These are phyloP conservation scores for Okapia johnstoni DNA, from an alignment of 2,113 vertebrate species.

Conservation along the genomic window DNA sequence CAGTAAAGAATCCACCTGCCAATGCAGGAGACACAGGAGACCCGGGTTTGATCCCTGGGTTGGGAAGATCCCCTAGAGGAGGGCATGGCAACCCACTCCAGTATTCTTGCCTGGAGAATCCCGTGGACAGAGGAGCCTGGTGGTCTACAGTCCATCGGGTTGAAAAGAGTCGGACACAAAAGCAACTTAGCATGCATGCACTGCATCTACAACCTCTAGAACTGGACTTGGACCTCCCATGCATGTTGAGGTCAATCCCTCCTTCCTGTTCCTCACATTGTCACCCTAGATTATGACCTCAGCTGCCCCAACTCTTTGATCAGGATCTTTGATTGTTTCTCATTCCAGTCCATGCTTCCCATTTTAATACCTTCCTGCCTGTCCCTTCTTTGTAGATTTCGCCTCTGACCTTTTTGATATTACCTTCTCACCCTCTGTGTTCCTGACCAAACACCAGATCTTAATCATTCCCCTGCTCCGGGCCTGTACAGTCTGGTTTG, in stretches of 20 bases:
- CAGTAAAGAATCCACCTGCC: neutral
- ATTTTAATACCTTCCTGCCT: neutral
- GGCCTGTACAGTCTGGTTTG: neutral
- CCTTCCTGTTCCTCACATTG: neutral
- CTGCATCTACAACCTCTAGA: neutral
- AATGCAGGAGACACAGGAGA: neutral
- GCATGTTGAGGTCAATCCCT: neutral
- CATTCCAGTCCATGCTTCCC: neutral
- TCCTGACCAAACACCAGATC: neutral
- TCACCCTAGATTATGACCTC: neutral
- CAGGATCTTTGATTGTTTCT: neutral
- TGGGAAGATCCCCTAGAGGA: neutral
- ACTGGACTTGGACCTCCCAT: neutral
- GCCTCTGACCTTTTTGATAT: neutral
- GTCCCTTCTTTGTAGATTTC: neutral
- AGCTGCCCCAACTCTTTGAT: neutral
- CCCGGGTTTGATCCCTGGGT: neutral
- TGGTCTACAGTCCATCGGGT: neutral
- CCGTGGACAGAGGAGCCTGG: neutral
- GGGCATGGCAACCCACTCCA: neutral
- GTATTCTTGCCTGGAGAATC: neutral
- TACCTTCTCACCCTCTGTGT: neutral
- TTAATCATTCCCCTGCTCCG: neutral
- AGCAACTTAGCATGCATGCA: neutral
- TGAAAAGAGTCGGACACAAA: neutral